Base-by-base conservation (phyloP, 2,888 invertebrate genomes). In the Xestia c-nigrum region DNA sequence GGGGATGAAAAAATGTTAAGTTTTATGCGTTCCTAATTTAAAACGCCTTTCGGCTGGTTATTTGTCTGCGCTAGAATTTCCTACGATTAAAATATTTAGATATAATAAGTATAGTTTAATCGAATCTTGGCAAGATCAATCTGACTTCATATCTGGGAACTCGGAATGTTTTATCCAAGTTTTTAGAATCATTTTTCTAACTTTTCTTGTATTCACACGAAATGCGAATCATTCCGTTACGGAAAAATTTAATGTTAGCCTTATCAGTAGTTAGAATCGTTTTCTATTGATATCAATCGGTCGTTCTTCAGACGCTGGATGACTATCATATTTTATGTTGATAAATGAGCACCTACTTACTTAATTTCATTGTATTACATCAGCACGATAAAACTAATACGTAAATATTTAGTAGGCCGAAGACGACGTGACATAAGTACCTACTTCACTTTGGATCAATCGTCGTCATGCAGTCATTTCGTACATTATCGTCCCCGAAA, bases 251-350 rank as follows among this genome's bases (percentile, higher is more conserved):
- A 24, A 66, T 38, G 50, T 40, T 57, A 57, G 5, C 31, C 43
- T 69, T 77, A 69, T 77, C 55, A 57, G 63, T 50, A 14, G 40
- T 21, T 47, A 31, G 16, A 70, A 65, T 57, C 57, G 40, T 50
- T 78, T 70, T 78, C 64, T 78, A 78, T 71, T 57, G 47, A 24
- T 78, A 64, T 65, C 43, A 21, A 65, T 52, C 47, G n/a, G 50
- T 43, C 21, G 55, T 50, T 65, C 47, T 78, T 59, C 50, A 70
- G 57, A 78, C 43, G 59, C 31, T 57, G 77, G 47, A 65, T 65
- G 71, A 78, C 64, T 59, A 24, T 65, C n/a, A 71, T 38, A 57
- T 65, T 78, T 59, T 65, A 16, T 10, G 7, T 19, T 65, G 64
- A 65, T 78, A 77, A 70, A 77, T 47, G 47, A 43, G 46, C n/a